phyloP scores from a whole-genome alignment of 2,797 vertebrate genomes.

The Anabas testudineus region DNA sequence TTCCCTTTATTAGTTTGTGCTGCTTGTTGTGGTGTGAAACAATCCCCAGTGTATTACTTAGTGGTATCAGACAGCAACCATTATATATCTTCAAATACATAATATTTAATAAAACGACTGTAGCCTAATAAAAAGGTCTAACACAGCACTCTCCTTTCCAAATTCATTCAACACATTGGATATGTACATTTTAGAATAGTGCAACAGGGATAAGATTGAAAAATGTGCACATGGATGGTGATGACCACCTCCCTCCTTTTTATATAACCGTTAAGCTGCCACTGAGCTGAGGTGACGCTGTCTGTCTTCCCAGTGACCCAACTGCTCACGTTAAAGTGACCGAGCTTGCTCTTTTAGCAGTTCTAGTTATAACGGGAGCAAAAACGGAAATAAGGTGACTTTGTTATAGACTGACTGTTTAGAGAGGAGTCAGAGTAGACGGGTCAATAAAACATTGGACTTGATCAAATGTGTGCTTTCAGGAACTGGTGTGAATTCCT shows the following conservation, averaged over 20 bases:
- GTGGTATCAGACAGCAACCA: constrained; percentile 15
- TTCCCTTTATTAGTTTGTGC: constrained; percentile 51
- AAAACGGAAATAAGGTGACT: background rate
- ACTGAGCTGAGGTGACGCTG: background rate
- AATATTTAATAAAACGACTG: constrained; percentile 37
- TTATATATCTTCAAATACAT: constrained; percentile 32
- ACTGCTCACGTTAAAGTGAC: no score
- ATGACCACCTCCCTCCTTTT: no score
- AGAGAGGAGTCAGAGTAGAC: no score
- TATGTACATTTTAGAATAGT: background rate
- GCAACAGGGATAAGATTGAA: background rate
- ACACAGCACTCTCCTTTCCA: background rate
- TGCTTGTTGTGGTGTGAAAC: constrained; percentile 48
- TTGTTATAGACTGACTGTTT: no score
- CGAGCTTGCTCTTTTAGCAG: background rate
- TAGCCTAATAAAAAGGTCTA: background rate
- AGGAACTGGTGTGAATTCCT: no score
- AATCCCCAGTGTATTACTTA: constrained; percentile 29
- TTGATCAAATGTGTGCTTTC: no score
- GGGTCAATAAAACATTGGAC: no score
- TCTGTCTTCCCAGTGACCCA: background rate
- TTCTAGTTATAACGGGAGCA: background rate
- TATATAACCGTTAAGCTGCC: background rate
- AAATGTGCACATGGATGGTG: no score
- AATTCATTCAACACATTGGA: background rate